A percentile compares a stretch with the other conserved stretches of the same genome.
phyloP scores from a whole-genome alignment of 2,888 invertebrate genomes.

The Orchesellides sinensis region DNA sequence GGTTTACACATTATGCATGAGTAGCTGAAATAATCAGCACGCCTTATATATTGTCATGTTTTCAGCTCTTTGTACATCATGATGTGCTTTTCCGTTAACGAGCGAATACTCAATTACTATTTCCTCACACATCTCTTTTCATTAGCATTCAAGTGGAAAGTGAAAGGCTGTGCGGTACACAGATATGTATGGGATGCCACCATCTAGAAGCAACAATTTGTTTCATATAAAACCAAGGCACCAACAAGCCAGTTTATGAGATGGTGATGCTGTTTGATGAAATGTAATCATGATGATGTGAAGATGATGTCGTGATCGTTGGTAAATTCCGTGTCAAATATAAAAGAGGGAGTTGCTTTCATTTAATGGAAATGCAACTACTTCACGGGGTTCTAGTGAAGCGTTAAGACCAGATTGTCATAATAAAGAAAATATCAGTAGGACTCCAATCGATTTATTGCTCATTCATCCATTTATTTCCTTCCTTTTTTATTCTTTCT shows the following conservation, averaged over 20 bases:
- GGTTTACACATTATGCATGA: background rate
- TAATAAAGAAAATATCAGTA: conserved; percentile 18
- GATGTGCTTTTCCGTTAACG: background rate
- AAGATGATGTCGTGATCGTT: background rate
- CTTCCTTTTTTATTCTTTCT: background rate
- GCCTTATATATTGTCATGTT: background rate
- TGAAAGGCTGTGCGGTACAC: background rate
- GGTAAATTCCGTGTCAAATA: background rate
- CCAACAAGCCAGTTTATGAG: no score
- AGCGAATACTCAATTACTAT: background rate
- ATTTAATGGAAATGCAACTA: background rate
- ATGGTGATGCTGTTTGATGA: no score
- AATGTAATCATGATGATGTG: background rate
- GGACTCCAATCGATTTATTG: conserved; percentile 27
- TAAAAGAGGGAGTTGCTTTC: background rate
- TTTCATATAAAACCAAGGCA: no score
- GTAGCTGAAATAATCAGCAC: background rate
- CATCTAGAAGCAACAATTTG: background rate
- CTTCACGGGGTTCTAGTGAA: no score
- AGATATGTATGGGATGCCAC: background rate
- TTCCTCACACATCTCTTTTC: background rate
- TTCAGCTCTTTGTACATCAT: background rate
- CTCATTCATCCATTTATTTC: conserved; percentile 9
- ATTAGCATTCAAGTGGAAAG: background rate
- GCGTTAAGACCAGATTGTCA: no score